Evolutionary conservation across 2,113 vertebrate species (phyloP).

Genomic region (Malaclemys terrapin): DNA sequence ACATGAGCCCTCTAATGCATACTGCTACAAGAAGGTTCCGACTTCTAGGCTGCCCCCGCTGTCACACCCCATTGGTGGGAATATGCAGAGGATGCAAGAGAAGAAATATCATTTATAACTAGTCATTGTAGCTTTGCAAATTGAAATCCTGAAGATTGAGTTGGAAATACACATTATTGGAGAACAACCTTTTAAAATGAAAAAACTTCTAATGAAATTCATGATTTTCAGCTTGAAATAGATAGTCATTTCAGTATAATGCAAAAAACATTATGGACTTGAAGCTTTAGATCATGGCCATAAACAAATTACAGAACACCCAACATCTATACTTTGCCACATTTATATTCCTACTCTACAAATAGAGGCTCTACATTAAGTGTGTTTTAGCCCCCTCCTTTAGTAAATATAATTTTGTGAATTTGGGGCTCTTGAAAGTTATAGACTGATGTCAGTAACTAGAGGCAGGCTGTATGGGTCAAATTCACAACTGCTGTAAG

Average conservation of each 20-base stretch:
- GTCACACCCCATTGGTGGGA: background rate
- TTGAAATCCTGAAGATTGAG: background rate
- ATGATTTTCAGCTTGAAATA: background rate
- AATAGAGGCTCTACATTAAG: background rate
- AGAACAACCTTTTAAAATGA: conserved; percentile 11
- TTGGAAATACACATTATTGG: conserved; percentile 30
- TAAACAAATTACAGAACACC: background rate
- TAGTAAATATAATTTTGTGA: no score
- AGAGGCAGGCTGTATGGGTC: background rate
- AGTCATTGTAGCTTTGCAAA: background rate
- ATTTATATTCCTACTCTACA: background rate
- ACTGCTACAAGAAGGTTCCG: background rate
- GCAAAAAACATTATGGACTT: background rate
- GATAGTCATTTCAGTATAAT: conserved; percentile 5
- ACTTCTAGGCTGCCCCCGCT: background rate
- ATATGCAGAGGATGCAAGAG: background rate
- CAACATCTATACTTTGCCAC: background rate
- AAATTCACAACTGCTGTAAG: background rate
- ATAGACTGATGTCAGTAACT: no score
- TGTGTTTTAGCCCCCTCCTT: no score
- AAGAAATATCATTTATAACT: background rate
- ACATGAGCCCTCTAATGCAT: background rate
- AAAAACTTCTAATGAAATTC: background rate
- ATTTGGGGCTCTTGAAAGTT: no score
- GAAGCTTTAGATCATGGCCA: background rate